Evolutionary conservation across 2,797 vertebrate species (phyloP).

Genomic region (Apogon hyalosoma): DNA sequence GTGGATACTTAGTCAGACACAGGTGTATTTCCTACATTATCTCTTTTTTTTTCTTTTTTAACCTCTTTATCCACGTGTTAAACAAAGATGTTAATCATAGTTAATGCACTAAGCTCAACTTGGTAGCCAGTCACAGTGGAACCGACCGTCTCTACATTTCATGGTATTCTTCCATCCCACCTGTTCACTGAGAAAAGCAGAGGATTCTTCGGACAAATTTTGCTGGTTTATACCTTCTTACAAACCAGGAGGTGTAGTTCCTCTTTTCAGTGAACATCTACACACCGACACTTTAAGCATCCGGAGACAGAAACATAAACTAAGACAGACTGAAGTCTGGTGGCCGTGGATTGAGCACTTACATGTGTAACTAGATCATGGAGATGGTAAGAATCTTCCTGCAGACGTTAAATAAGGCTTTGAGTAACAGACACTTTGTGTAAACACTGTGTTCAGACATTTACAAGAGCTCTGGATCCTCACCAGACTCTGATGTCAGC

Average conservation of each 20-base stretch:
- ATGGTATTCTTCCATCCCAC: too few relatives aligned
- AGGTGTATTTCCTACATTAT: too few relatives aligned
- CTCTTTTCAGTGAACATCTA: neutral
- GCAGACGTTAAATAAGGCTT: constrained; percentile 38
- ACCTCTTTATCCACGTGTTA: too few relatives aligned
- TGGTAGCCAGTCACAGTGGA: too few relatives aligned
- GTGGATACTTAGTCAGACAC: too few relatives aligned
- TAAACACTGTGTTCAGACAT: constrained; percentile 68
- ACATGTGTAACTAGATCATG: constrained; percentile 11
- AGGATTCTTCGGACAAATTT: too few relatives aligned
- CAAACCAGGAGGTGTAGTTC: neutral
- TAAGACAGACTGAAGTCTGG: constrained; percentile 6
- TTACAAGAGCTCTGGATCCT: constrained; percentile 60
- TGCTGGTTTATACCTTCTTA: too few relatives aligned
- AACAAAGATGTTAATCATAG: too few relatives aligned
- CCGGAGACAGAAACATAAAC: constrained; percentile 10
- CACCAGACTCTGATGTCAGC: constrained; percentile 63
- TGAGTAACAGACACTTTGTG: constrained; percentile 34
- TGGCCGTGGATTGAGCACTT: constrained; percentile 8
- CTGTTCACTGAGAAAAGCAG: too few relatives aligned
- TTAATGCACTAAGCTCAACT: too few relatives aligned
- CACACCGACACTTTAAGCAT: neutral
- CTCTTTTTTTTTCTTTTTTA: too few relatives aligned
- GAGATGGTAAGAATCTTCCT: constrained; percentile 25
- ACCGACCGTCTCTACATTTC: too few relatives aligned